phyloP scores from a whole-genome alignment of 2,797 vertebrate species.

The Catamblyrhynchus diadema region DNA sequence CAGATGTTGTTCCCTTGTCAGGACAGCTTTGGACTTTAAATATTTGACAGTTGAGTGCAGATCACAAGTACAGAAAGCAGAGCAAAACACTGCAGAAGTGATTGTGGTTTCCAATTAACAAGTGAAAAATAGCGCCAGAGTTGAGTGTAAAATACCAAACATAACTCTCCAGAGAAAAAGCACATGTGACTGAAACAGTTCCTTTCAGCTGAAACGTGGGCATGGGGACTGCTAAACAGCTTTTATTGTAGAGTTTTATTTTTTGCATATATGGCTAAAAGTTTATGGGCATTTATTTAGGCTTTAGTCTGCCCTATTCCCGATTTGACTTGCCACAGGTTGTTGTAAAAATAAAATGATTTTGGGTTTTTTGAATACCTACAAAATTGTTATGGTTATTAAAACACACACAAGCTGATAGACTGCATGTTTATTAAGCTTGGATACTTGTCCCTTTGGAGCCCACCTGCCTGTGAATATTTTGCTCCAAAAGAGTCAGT shows the following conservation, averaged over 20 bases:
- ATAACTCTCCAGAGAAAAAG: conserved; percentile 13
- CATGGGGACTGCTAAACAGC: conserved; percentile 19
- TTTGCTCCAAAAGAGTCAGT: background rate
- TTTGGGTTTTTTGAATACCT: background rate
- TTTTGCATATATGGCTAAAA: conserved; percentile 50
- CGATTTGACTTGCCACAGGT: background rate
- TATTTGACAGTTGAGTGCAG: background rate
- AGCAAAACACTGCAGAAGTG: background rate
- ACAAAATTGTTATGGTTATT: conserved; percentile 7
- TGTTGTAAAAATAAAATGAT: conserved; percentile 44
- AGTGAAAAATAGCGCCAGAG: conserved; percentile 7
- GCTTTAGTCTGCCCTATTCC: background rate
- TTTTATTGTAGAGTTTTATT: conserved; percentile 36
- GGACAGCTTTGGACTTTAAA: background rate
- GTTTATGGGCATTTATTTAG: conserved; percentile 49
- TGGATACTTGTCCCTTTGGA: background rate
- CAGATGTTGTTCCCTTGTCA: background rate
- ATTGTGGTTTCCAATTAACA: conserved; percentile 29
- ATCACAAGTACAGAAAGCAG: conserved; percentile 11
- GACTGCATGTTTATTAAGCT: background rate
- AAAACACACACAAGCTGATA: conserved; percentile 8
- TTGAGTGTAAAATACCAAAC: conserved; percentile 28
- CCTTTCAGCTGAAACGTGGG: conserved; percentile 16
- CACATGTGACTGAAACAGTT: conserved; percentile 19
- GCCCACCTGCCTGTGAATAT: background rate